Base-by-base conservation (phyloP, 2,888 invertebrate species). In the Graphium colonna region DNA sequence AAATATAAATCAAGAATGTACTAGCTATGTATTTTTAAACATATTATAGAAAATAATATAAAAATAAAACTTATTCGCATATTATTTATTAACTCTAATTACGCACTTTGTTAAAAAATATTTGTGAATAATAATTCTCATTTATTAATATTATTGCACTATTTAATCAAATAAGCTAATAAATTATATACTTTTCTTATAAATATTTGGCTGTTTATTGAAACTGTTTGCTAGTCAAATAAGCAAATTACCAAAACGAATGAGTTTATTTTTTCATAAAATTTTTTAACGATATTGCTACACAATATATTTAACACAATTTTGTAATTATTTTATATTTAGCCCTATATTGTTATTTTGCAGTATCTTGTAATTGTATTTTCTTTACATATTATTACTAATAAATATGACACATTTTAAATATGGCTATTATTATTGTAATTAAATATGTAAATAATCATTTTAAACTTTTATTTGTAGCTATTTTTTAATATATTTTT, bases 151-250 rank as follows among this genome's bases (percentile, higher is more conserved):
- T 7, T 36, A 5, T n/a, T 36, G n/a, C 12, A 7, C 10, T 33
- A n/a, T n/a, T 33, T 33, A 33, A 33, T n/a, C n/a, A n/a, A n/a
- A n/a, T n/a, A n/a, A n/a, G n/a, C n/a, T n/a, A n/a, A n/a, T 21
- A 21, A 3, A 2, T 21, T 5, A 21, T 21, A 21, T 21, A 21
- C 21, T 21, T 21, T 21, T 9, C 38, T 12, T 38, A 38, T n/a
- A 12, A 12, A 3, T 42, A 36, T 55, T 28, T 51, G 53, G 55
- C 51, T 55, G 55, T 51, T 51, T 46, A 36, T n/a, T 40, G 18
- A 50, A 31, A 42, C 39, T 51, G 13, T 48, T 21, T 51, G 31
- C 58, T 58, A 58, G 58, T 58, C 56, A 31, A 33, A 43, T 55
- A 43, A 38, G 45, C 16, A 21, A 28, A 38, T 52, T 31, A 53